These are phyloP conservation scores for Alloplasta piceator DNA, from an alignment of 2,888 invertebrate species.

Conservation along the genomic window DNA sequence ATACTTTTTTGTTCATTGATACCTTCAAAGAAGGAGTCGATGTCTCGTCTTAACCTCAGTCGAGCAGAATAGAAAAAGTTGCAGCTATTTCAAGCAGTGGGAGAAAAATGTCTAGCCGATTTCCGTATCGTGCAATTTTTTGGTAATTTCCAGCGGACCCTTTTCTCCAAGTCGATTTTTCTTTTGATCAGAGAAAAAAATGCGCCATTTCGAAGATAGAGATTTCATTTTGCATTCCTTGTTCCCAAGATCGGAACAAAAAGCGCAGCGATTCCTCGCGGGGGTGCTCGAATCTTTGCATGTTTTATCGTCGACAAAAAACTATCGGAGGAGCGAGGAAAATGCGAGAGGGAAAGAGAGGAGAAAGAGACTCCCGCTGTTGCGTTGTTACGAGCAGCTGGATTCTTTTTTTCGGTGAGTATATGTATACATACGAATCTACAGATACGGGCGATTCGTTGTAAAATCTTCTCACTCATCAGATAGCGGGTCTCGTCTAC, in stretches of 20 bases:
- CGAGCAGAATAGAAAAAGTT: too few species aligned
- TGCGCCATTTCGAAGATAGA: too few species aligned
- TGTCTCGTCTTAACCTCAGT: too few species aligned
- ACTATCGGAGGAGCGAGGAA: constrained; percentile 13
- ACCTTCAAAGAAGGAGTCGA: too few species aligned
- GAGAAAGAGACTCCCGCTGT: constrained; percentile 46
- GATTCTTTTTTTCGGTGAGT: constrained; percentile 40
- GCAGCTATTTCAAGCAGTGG: too few species aligned
- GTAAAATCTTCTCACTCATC: constrained; percentile 73
- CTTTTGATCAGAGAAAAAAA: too few species aligned
- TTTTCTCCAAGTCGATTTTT: too few species aligned
- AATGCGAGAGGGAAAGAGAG: constrained; percentile 1
- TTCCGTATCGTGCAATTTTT: too few species aligned
- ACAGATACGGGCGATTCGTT: constrained; percentile 57
- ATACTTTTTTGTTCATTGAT: too few species aligned
- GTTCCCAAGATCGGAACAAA: constrained; percentile 3
- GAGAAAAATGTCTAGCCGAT: too few species aligned
- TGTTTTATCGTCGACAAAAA: constrained; percentile 33
- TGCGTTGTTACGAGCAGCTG: constrained; percentile 57
- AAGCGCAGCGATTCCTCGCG: constrained; percentile 33
- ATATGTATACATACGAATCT: constrained; percentile 18
- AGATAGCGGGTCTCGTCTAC: constrained; percentile 70
- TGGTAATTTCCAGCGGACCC: too few species aligned
- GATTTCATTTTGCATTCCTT: too few species aligned
- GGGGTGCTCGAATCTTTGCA: constrained; percentile 44